These are phyloP conservation scores for Acanthopagrus latus DNA, from an alignment of 2,797 vertebrate species.

Conservation along the genomic window DNA sequence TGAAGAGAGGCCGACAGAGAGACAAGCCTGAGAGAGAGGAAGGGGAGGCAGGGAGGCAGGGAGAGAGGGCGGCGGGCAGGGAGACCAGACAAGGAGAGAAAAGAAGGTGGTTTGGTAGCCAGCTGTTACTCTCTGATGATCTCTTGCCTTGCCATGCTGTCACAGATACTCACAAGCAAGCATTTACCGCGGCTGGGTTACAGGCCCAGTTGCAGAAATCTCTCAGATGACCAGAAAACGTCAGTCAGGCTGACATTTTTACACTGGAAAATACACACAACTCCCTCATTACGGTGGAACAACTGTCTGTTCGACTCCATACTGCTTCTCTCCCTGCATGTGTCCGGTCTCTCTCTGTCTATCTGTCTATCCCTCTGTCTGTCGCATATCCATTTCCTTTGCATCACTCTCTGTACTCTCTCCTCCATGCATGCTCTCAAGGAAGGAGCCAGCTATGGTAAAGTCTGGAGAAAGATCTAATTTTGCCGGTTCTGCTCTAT, in stretches of 20 bases:
- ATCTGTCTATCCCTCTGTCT: slow-evolving; percentile 1
- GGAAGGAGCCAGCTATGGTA: slow-evolving; percentile 43
- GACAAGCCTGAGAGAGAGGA: slow-evolving; percentile 27
- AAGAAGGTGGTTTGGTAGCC: slow-evolving; percentile 44
- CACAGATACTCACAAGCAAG: slow-evolving; percentile 35
- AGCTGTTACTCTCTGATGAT: slow-evolving; percentile 66
- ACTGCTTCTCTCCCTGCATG: slow-evolving; percentile 12
- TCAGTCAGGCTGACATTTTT: slow-evolving; percentile 25
- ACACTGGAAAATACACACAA: slow-evolving; percentile 5
- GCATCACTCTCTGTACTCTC: slow-evolving; percentile 32
- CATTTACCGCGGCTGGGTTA: slow-evolving; percentile 38
- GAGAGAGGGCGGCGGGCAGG: slow-evolving; percentile 9
- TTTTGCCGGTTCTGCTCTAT: slow-evolving; percentile 78
- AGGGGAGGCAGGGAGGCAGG: slow-evolving; percentile 17
- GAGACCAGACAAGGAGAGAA: slow-evolving; percentile 39
- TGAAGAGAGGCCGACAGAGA: slow-evolving; percentile 51
- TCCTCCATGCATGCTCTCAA: slow-evolving; percentile 49
- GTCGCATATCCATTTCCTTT: slow-evolving; percentile 40
- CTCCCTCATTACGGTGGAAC: background rate
- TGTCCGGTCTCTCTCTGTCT: slow-evolving; percentile 10
- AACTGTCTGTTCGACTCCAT: slow-evolving; percentile 3
- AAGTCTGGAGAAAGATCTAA: slow-evolving; percentile 70
- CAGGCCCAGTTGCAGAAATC: background rate
- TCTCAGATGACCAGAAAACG: slow-evolving; percentile 35
- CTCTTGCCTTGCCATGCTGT: slow-evolving; percentile 49